Evolutionary conservation across 2,888 invertebrate genomes (phyloP).

Genomic region (Oscheius sp.): DNA sequence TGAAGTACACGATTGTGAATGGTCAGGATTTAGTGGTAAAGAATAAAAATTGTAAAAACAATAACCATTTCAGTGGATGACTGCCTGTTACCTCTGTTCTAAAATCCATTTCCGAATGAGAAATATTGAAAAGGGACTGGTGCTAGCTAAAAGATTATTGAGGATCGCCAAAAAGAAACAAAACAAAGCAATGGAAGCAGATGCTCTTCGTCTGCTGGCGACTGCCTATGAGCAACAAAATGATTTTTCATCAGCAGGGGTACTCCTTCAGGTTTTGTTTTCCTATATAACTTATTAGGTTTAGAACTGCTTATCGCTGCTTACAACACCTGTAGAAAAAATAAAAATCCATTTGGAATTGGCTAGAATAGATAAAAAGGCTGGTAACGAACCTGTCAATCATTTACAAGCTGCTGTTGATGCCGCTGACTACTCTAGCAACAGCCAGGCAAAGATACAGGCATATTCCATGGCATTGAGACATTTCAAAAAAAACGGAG

Average conservation of each 20-base stretch:
- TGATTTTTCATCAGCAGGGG: slow-evolving; percentile 33
- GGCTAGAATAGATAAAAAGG: neutral
- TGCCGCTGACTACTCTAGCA: neutral
- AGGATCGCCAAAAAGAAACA: neutral
- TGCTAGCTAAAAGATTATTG: slow-evolving; percentile 12
- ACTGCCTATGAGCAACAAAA: slow-evolving; percentile 44
- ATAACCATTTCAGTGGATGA: slow-evolving; percentile 12
- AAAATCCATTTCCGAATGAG: slow-evolving; percentile 10
- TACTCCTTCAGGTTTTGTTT: slow-evolving; percentile 32
- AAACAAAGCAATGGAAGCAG: slow-evolving; percentile 17
- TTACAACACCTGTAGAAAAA: neutral
- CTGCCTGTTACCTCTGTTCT: slow-evolving; percentile 1
- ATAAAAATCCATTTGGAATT: neutral
- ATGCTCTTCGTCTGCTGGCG: slow-evolving; percentile 37
- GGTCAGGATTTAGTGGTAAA: slow-evolving; percentile 12
- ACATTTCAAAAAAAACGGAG: neutral
- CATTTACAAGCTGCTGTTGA: neutral
- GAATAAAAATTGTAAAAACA: no score
- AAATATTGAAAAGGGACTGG: neutral
- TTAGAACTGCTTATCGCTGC: neutral
- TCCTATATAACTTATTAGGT: neutral
- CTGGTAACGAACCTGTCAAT: neutral
- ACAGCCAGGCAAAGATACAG: neutral
- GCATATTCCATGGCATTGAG: neutral
- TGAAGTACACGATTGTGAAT: neutral